Evolutionary conservation across 1,140 invertebrate species (phyloP).

Genomic region (Frieseomelitta varia): DNA sequence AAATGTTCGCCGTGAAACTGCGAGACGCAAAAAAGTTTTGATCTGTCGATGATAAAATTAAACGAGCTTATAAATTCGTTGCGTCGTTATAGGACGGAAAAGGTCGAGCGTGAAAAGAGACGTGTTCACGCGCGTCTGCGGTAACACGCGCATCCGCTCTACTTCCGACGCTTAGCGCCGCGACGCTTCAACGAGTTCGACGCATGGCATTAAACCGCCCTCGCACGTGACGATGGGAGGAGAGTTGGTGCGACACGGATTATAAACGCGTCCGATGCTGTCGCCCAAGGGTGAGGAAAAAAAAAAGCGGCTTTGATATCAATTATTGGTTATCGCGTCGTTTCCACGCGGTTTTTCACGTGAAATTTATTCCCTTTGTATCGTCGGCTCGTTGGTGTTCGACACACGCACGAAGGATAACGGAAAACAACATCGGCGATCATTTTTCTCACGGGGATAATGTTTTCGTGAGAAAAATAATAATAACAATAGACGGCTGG

Average conservation of each 20-base stretch:
- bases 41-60: constrained; percentile 35
- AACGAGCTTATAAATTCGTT: constrained; percentile 48
- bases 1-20: not conserved
- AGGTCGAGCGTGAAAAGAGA: constrained; percentile 67
- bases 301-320: constrained; percentile 50
- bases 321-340: constrained; percentile 12
- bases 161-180: constrained; percentile 81
- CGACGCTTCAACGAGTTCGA: constrained; percentile 75
- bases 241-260: constrained; percentile 54
- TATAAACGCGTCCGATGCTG: constrained; percentile 52
- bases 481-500: no score
- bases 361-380: not conserved
- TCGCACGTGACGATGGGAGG: constrained; percentile 57
- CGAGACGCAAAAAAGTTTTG: not conserved
- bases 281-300: constrained; percentile 50
- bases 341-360: constrained; percentile 4
- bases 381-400: not conserved
- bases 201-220: constrained; percentile 69
- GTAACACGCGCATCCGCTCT: constrained; percentile 74
- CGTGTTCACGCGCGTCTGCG: constrained; percentile 35
- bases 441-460: not conserved
- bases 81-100: constrained; percentile 43
- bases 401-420: not conserved
- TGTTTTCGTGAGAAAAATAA: no score
- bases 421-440: not conserved